Conservation (phyloP, 2,113 vertebrate genomes). For the Chroicocephalus ridibundus region DNA sequence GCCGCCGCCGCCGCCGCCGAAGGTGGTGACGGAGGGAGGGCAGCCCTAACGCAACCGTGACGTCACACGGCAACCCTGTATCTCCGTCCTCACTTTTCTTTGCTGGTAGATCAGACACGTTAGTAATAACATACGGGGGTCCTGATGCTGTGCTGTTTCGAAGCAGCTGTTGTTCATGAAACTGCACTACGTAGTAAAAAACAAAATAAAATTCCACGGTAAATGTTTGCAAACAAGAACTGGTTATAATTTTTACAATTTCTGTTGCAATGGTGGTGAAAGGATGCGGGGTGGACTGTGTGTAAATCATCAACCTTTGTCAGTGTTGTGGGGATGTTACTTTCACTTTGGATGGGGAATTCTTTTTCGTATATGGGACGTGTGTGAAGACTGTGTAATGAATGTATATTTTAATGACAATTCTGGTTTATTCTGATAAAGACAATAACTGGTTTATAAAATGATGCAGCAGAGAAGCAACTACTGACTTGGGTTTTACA, state of each 20-base stretch:
- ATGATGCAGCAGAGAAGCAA: not conserved
- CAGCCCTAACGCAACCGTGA: not conserved
- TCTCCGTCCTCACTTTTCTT: not conserved
- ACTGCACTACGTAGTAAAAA: no score
- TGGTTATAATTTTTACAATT: not conserved
- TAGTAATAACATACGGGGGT: rapidly evolving
- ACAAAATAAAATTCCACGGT: no score
- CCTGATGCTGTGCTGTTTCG: not conserved
- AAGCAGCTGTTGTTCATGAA: not conserved
- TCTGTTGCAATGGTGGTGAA: not conserved
- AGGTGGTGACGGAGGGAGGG: not conserved
- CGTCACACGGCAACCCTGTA: rapidly evolving
- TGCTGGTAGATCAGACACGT: no score
- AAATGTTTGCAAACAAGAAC: not conserved
- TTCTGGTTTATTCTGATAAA: not conserved
- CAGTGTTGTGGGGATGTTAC: not conserved
- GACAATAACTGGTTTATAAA: not conserved
- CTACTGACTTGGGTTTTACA: not conserved
- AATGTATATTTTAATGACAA: not conserved
- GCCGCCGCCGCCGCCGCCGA: no score
- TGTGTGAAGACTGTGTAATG: not conserved
- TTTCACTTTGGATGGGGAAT: not conserved
- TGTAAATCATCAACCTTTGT: not conserved
- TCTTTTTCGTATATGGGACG: not conserved
- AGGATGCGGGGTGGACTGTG: not conserved